Conservation (phyloP, 1,140 invertebrate genomes). For the Ooceraea biroi region DNA sequence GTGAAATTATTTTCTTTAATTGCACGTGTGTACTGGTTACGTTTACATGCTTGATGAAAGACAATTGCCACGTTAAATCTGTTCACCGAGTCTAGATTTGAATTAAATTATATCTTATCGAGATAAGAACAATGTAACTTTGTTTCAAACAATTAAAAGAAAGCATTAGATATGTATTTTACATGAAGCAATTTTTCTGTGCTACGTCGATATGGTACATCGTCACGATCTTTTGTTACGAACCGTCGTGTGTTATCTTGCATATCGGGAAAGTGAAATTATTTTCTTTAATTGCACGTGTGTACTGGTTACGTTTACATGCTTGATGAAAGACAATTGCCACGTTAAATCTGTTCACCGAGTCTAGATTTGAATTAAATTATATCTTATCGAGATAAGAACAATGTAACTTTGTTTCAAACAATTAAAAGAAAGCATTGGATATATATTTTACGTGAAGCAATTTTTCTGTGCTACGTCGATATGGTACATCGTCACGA, state of each 20-base stretch:
- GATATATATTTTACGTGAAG: neutral
- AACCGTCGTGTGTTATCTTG: neutral
- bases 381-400: neutral
- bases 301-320: neutral
- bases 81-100: too few species aligned
- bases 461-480: neutral
- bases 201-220: neutral
- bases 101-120: neutral
- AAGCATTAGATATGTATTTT: neutral
- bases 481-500: neutral
- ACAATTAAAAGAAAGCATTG: neutral
- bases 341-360: too few species aligned
- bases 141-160: neutral
- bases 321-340: neutral
- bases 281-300: neutral
- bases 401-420: neutral
- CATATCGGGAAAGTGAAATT: neutral
- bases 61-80: constrained; percentile 4
- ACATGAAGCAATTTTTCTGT: neutral
- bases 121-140: neutral
- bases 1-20: neutral
- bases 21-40: neutral
- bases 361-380: too few species aligned
- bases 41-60: neutral
- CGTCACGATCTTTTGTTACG: neutral